Base-by-base conservation (phyloP, 2,797 vertebrate species). In the Rhabdophis nuchalis region DNA sequence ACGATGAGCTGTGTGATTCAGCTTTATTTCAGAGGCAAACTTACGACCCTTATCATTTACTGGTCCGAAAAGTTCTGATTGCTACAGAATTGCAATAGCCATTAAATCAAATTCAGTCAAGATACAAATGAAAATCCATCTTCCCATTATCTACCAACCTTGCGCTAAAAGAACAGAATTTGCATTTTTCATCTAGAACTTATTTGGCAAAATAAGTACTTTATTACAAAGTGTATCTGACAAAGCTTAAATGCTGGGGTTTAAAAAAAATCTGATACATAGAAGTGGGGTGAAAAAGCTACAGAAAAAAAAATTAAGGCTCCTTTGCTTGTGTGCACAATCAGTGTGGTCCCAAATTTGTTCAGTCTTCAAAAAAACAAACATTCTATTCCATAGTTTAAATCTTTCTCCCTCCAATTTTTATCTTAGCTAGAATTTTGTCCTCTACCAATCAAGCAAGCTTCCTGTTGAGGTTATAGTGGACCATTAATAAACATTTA, bases 41-140 rank as follows among this genome's bases (percentile, higher is more conserved):
- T 92, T 93, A 82, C 88, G 72, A 94, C 20, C 3, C 3, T 82
- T 92, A 60, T 72, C 56, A 14, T 85, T 93, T 91, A 29, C 32
- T 91, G 36, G 4, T 93, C 57, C 61, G 68, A 32, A 94, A 93
- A 14, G 25, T 94, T 90, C 92, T 94, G 85, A 53, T 88, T 64
- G 27, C 60, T 87, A n/a, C 41, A 91, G 61, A 95, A 94, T 0
- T 92, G 36, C 93, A 94, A 93, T 32, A 94, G 93, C 93, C 53
- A 23, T 88, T 60, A 94, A 95, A 96, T 93, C 90, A 95, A 94
- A 94, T 94, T 94, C 92, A 87, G 53, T 90, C 8, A 54, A 88
- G 60, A 90, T 91, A 94, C 5, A 20, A 85, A 8, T 0, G 0
- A 2, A 91, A 89, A 90, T 1, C 91, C 91, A 91, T 50, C 92